phyloP scores from a whole-genome alignment of 2,888 invertebrate species.

The Drosophila paracracens region DNA sequence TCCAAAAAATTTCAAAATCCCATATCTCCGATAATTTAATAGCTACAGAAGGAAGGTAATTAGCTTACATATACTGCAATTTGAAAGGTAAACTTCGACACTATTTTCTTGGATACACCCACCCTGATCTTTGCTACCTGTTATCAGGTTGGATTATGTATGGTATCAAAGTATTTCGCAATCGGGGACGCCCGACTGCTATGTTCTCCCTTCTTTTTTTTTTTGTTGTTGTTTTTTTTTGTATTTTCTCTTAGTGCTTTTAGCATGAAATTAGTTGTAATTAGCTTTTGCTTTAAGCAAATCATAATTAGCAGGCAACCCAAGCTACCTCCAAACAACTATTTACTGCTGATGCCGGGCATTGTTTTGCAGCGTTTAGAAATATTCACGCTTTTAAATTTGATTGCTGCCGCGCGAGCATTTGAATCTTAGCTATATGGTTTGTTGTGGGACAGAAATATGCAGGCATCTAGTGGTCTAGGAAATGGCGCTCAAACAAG shows the following conservation, averaged over 20 bases:
- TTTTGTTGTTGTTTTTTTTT: constrained; percentile 2
- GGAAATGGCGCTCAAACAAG: constrained; percentile 27
- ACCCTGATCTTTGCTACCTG: too few species aligned
- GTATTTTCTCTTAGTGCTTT: constrained; percentile 29
- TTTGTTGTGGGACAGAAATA: constrained; percentile 34
- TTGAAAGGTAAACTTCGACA: too few species aligned
- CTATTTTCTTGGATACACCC: too few species aligned
- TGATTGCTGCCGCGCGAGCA: constrained; percentile 60
- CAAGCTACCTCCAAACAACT: constrained; percentile 3
- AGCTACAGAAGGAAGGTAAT: too few species aligned
- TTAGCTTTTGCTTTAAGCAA: constrained; percentile 65
- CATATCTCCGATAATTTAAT: too few species aligned
- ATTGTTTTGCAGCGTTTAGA: constrained; percentile 44
- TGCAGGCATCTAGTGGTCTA: constrained; percentile 54
- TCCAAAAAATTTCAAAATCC: too few species aligned
- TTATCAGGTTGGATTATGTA: too few species aligned
- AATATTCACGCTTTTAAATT: constrained; percentile 77
- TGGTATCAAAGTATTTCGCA: too few species aligned
- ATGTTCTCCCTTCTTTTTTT: neutral
- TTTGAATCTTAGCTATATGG: constrained; percentile 51
- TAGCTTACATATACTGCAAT: too few species aligned
- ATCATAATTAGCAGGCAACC: constrained; percentile 63
- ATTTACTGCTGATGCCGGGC: constrained; percentile 11
- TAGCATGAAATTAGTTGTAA: constrained; percentile 64
- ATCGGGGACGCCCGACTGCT: too few species aligned